phyloP scores from a whole-genome alignment of 2,797 vertebrate genomes.

The Labeo calbasu region DNA sequence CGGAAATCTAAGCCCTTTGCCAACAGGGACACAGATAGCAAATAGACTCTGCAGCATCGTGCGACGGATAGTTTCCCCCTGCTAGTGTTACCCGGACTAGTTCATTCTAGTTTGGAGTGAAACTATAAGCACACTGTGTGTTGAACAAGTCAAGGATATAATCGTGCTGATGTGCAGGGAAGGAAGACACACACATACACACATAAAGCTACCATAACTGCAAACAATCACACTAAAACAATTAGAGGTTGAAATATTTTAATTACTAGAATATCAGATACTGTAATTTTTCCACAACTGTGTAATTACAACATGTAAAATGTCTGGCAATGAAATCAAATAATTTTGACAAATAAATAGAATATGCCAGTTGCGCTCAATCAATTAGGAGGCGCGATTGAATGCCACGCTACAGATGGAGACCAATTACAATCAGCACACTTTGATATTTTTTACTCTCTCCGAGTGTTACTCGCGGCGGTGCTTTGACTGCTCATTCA shows the following conservation, averaged over 20 bases:
- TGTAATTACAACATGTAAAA: constrained; percentile 77
- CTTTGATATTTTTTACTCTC: constrained; percentile 75
- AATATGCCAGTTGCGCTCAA: constrained; percentile 84
- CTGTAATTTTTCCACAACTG: constrained; percentile 71
- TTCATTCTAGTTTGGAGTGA: constrained; percentile 56
- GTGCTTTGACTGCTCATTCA: constrained; percentile 80
- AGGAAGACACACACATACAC: background rate
- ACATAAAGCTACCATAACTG: constrained; percentile 7
- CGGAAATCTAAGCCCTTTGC: constrained; percentile 75
- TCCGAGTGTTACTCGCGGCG: constrained; percentile 76
- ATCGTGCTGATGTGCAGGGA: background rate
- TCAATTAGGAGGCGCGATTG: constrained; percentile 81
- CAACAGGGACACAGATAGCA: constrained; percentile 77
- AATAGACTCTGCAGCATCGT: constrained; percentile 70
- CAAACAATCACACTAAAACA: constrained; percentile 19
- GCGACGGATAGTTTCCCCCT: constrained; percentile 73
- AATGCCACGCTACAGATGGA: constrained; percentile 83
- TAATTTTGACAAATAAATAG: constrained; percentile 81
- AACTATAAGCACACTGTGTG: constrained; percentile 2
- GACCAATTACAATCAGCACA: constrained; percentile 81
- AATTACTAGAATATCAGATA: constrained; percentile 49
- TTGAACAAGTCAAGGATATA: background rate
- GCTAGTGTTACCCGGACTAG: constrained; percentile 2
- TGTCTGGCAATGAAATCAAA: constrained; percentile 63
- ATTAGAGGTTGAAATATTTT: constrained; percentile 20